phyloP scores from a whole-genome alignment of 2,797 vertebrate species.

The Cacajao melanocephalus region DNA sequence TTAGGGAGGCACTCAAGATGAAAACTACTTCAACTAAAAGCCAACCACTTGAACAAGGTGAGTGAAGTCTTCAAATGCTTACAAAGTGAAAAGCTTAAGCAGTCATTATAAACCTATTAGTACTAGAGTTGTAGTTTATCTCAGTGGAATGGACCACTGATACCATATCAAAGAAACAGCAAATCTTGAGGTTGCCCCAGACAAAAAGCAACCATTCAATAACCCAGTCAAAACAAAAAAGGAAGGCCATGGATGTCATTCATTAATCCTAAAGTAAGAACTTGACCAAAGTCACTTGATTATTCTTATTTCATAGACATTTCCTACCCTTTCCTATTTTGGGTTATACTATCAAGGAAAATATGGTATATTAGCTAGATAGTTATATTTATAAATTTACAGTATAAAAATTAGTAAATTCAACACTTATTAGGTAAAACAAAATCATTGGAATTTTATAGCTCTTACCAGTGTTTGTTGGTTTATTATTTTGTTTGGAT shows the following conservation, averaged over 20 bases:
- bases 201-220: slow-evolving; percentile 58
- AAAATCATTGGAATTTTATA: slow-evolving; percentile 21
- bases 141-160: slow-evolving; percentile 87
- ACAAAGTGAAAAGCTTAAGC: slow-evolving; percentile 72
- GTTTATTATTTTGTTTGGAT: slow-evolving; percentile 43
- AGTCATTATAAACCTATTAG: slow-evolving; percentile 67
- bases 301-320: slow-evolving; percentile 21
- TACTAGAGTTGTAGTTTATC: slow-evolving; percentile 85
- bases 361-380: slow-evolving; percentile 46
- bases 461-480: slow-evolving; percentile 43
- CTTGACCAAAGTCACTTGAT: slow-evolving; percentile 56
- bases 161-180: slow-evolving; percentile 61
- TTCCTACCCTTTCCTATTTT: slow-evolving; percentile 50
- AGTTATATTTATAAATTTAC: not conserved
- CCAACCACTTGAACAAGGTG: slow-evolving; percentile 97
- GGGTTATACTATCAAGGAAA: not conserved
- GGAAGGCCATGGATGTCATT: not conserved
- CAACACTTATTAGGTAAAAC: slow-evolving; percentile 24
- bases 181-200: slow-evolving; percentile 49
- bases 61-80: slow-evolving; percentile 84
- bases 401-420: slow-evolving; percentile 21
- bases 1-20: slow-evolving; percentile 99
- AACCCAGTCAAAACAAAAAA: slow-evolving; percentile 62
- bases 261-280: slow-evolving; percentile 18
- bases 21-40: slow-evolving; percentile 96